Evolutionary conservation across 2,113 vertebrate genomes (phyloP).

Genomic region (Phalacrocorax pelagicus): DNA sequence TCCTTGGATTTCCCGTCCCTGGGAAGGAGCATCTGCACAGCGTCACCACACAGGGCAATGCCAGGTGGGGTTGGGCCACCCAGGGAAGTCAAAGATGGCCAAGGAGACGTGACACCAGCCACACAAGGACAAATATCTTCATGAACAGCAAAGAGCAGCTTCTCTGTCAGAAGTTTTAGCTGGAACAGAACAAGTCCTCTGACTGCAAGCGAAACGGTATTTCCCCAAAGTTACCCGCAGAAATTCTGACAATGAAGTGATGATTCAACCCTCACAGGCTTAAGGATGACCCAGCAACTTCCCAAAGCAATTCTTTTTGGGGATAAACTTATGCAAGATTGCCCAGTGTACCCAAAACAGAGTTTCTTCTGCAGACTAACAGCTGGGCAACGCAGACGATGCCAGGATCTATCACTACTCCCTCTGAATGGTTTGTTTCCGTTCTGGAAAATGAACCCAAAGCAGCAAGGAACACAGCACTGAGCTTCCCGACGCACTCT

Average conservation of each 20-base stretch:
- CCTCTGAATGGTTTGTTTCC: not conserved
- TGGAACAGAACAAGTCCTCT: not conserved
- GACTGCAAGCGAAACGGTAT: not conserved
- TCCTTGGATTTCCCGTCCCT: not conserved
- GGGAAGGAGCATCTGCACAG: not conserved
- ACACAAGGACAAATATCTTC: not conserved
- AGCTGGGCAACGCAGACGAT: not conserved
- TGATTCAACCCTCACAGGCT: not conserved
- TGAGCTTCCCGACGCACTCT: not conserved
- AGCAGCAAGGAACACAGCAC: not conserved
- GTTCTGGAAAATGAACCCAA: not conserved
- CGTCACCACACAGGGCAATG: accelerated
- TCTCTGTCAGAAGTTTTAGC: not conserved
- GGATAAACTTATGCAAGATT: not conserved
- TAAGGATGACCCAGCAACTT: not conserved
- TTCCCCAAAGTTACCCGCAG: not conserved
- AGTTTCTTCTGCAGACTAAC: not conserved
- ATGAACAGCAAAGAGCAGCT: not conserved
- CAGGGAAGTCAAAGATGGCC: not conserved
- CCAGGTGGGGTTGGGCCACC: not conserved
- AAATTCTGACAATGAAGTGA: not conserved
- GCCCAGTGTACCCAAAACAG: not conserved
- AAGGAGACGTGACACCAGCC: not conserved
- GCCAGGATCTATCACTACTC: not conserved
- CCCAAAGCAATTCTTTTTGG: not conserved